Evolutionary conservation across 2,797 vertebrate genomes (phyloP).

Genomic region (Ctenosaura bakeri): DNA sequence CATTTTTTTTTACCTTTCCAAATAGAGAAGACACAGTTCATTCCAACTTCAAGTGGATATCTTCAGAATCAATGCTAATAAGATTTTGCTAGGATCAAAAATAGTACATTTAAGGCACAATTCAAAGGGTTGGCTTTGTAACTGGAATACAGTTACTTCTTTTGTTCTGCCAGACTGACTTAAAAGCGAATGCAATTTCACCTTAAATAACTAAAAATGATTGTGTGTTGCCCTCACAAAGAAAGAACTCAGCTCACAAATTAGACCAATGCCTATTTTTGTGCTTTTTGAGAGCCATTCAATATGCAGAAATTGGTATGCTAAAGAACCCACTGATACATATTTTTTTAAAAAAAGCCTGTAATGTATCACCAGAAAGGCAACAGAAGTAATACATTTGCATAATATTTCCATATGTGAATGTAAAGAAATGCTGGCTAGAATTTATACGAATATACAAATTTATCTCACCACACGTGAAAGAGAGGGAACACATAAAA

Average conservation of each 20-base stretch:
- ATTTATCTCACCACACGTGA: background rate
- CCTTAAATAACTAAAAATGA: background rate
- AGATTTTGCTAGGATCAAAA: background rate
- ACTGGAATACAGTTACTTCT: background rate
- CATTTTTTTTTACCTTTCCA: background rate
- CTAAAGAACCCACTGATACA: background rate
- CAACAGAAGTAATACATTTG: background rate
- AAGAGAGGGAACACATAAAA: background rate
- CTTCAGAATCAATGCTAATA: constrained; percentile 20
- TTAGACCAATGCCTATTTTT: background rate
- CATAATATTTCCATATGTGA: background rate
- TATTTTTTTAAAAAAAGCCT: background rate
- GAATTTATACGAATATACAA: background rate
- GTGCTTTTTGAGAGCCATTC: background rate
- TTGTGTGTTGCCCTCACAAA: background rate
- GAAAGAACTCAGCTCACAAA: background rate
- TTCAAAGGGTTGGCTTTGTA: background rate
- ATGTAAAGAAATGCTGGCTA: background rate
- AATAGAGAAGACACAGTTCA: background rate
- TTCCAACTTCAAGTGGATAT: background rate
- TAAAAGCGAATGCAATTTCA: background rate
- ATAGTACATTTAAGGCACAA: background rate
- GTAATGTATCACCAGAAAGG: background rate
- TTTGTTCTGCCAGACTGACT: background rate
- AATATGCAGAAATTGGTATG: background rate